These are phyloP conservation scores for Zootoca vivipara DNA, from an alignment of 2,113 vertebrate genomes.

Conservation along the genomic window DNA sequence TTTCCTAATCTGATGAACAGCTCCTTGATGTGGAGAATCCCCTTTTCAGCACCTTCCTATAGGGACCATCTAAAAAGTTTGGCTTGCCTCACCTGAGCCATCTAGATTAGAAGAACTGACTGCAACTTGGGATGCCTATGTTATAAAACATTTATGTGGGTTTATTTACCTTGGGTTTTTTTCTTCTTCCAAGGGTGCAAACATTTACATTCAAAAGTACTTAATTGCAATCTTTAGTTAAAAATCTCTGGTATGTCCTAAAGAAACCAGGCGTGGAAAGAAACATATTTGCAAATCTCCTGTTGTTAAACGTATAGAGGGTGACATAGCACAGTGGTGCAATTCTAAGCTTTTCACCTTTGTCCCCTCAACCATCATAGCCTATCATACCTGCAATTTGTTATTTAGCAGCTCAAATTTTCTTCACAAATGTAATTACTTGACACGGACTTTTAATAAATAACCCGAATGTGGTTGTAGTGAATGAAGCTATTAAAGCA, in stretches of 20 bases:
- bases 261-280: neutral
- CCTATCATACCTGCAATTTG: neutral
- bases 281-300: neutral
- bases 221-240: neutral
- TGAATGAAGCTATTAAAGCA: neutral
- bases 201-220: neutral
- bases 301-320: neutral
- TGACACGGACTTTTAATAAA: neutral
- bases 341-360: neutral
- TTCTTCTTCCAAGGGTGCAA: neutral
- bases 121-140: neutral
- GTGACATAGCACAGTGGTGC: no score
- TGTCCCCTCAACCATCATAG: neutral
- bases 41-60: neutral
- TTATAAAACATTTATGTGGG: neutral
- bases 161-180: neutral
- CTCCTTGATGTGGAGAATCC: neutral
- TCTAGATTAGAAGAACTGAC: neutral
- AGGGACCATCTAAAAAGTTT: neutral
- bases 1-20: constrained; percentile 87
- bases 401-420: neutral
- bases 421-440: neutral
- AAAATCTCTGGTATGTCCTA: neutral
- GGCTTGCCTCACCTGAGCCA: constrained; percentile 10
- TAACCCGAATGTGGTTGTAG: neutral